These are phyloP conservation scores for Etheostoma nigrum DNA, from an alignment of 2,797 vertebrate species.

Conservation along the genomic window DNA sequence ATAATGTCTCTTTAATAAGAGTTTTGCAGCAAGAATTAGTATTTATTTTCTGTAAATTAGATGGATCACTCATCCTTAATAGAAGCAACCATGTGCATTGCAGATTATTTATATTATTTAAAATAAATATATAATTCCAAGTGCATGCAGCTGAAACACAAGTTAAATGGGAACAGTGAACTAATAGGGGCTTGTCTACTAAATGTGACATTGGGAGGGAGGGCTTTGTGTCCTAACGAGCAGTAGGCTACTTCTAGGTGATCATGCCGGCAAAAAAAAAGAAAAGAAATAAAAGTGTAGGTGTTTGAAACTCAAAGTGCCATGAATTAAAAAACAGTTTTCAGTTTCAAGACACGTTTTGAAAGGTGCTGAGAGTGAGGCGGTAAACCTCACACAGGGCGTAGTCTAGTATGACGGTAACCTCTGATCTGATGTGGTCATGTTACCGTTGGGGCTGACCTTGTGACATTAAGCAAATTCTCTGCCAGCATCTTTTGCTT, in stretches of 20 bases:
- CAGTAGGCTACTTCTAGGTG: conserved; percentile 49
- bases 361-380: conserved; percentile 73
- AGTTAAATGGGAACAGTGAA: conserved; percentile 45
- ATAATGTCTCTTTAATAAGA: neutral
- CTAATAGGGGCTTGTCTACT: conserved; percentile 30
- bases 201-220: conserved; percentile 39
- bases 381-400: conserved; percentile 33
- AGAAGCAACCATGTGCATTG: conserved; percentile 45
- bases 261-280: conserved; percentile 72
- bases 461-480: conserved; percentile 3
- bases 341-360: conserved; percentile 65
- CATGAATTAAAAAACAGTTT: conserved; percentile 16
- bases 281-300: conserved; percentile 10
- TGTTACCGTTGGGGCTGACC: neutral
- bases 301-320: conserved; percentile 43
- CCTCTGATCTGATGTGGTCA: conserved; percentile 34
- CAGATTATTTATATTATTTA: conserved; percentile 20
- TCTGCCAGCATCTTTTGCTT: conserved; percentile 1
- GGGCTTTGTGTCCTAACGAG: conserved; percentile 40
- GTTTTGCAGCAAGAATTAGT: conserved; percentile 35
- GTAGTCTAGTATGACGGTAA: conserved; percentile 15
- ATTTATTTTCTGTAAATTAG: conserved; percentile 13
- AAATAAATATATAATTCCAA: conserved; percentile 53
- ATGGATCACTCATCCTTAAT: conserved; percentile 47
- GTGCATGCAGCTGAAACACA: conserved; percentile 71